These are phyloP conservation scores for Paramacrobiotus metropolitanus DNA, from an alignment of 1,140 invertebrate genomes.

Conservation along the genomic window DNA sequence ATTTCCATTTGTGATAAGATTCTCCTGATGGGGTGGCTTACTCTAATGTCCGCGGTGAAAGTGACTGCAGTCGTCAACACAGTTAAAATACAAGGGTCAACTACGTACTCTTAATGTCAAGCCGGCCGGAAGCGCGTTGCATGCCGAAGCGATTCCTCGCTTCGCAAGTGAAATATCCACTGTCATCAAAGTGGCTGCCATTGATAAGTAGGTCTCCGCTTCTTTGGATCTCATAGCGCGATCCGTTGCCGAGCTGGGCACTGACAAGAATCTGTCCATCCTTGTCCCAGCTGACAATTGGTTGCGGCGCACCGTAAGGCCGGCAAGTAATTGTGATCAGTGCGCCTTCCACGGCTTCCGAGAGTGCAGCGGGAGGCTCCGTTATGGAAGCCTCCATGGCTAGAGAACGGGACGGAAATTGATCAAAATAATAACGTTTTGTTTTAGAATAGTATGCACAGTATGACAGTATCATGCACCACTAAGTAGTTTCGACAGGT, in stretches of 20 bases:
- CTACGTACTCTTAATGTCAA: conserved; percentile 50
- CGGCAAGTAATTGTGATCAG: conserved; percentile 59
- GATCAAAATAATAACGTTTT: no score
- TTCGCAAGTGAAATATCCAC: conserved; percentile 66
- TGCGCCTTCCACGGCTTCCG: conserved; percentile 45
- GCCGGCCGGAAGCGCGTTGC: conserved; percentile 41
- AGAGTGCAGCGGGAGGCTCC: conserved; percentile 45
- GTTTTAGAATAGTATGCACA: no score
- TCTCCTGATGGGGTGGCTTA: no score
- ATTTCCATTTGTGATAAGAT: no score
- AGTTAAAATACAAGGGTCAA: not conserved
- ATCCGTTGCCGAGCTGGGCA: conserved; percentile 31
- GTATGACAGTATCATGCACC: no score
- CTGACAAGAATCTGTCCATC: conserved; percentile 29
- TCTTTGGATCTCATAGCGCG: conserved; percentile 40
- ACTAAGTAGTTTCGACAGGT: not conserved
- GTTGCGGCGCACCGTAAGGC: conserved; percentile 84
- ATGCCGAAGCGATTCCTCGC: conserved; percentile 77
- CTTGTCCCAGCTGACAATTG: conserved; percentile 73
- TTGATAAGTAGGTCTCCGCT: conserved; percentile 63
- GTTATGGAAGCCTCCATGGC: conserved; percentile 71
- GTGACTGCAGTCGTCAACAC: not conserved
- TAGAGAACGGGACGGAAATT: conserved; percentile 16
- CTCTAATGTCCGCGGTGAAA: not conserved
- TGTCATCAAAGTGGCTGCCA: conserved; percentile 54